Base-by-base conservation (phyloP, 2,113 vertebrate genomes). In the Petaurus breviceps region DNA sequence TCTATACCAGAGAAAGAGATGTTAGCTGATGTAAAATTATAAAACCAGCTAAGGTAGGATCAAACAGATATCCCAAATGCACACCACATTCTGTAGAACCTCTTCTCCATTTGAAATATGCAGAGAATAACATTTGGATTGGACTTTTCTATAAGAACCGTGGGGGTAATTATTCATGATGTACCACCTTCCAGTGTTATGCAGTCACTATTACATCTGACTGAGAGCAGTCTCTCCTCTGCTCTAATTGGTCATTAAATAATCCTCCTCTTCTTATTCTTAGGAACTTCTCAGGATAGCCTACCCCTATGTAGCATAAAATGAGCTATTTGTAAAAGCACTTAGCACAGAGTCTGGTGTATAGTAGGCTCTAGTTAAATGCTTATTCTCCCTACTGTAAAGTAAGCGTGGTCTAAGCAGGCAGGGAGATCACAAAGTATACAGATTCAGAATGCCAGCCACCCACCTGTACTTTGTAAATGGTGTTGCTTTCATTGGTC, bases 381-480 rank as follows among this genome's bases (percentile, higher is more conserved):
- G 5, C n/a, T 43, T 43, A n/a, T 8, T 84, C 19, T 43, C 68
- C n/a, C 23, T 23, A 84, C 3, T 23, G 37, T 84, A 84, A 84
- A 84, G n/a, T 84, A 43, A 43, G 37, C n/a, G 8, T 22, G 6
- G 6, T 43, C 37, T 84, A 84, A 77, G 37, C 68, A 77, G 68
- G 37, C 22, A 77, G 37, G 68, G 14, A 77, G 37, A 77, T 22
- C 14, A 19, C 14, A 37, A 68, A 68, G 31, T 37, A 77, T 31
- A 77, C 31, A 31, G 28, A n/a, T 77, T 37, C 14, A 84, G n/a
- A 77, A 50, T 28, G 89, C 16, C 9, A 57, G 22, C 57, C 89
- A 46, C 89, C 84, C 61, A 90, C 28, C 91, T 94, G 46, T 84
- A 68, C 94, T 94, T 95, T 97, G 90, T 54, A 93, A 51, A 93